Percentiles rank a stretch among this genome's conserved stretches.
Evolutionary conservation across 1,140 invertebrate species (phyloP).

Genomic region (Meloidogyne chitwoodi): DNA sequence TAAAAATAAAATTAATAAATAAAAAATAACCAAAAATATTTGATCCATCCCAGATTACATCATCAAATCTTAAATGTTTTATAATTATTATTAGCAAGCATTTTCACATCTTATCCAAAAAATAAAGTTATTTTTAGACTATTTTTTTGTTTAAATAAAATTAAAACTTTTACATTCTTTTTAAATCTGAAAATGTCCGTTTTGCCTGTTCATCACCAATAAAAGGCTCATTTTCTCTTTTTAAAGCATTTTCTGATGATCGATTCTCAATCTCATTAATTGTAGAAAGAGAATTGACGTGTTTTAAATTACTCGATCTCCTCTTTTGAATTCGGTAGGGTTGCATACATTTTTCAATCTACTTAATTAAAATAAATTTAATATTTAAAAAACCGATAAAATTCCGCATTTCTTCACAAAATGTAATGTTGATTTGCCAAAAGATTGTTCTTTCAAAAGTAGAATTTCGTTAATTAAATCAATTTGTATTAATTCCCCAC

Average conservation of each 20-base stretch:
- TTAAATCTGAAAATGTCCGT: background rate
- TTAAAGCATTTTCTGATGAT: background rate
- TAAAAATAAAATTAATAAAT: background rate
- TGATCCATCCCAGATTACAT: conserved; percentile 4
- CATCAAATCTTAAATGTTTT: conserved; percentile 10
- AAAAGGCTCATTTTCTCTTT: background rate
- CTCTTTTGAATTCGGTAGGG: background rate
- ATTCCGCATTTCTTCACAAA: background rate
- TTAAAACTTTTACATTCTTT: background rate
- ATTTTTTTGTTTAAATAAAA: background rate
- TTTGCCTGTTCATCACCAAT: background rate
- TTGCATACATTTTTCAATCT: background rate
- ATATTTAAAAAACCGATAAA: conserved; percentile 6
- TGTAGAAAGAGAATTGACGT: background rate
- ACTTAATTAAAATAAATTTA: background rate
- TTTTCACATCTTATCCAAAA: background rate
- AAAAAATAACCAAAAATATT: background rate
- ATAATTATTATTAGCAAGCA: background rate
- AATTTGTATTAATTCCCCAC: background rate
- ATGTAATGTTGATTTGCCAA: background rate
- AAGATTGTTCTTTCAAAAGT: background rate
- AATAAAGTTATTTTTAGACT: background rate
- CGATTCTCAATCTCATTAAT: background rate
- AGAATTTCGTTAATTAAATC: background rate
- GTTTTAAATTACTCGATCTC: background rate